A percentile compares a stretch with the other conserved stretches of the same genome.
Conservation (phyloP, 2,888 invertebrate genomes). For the Apamea crenata region DNA sequence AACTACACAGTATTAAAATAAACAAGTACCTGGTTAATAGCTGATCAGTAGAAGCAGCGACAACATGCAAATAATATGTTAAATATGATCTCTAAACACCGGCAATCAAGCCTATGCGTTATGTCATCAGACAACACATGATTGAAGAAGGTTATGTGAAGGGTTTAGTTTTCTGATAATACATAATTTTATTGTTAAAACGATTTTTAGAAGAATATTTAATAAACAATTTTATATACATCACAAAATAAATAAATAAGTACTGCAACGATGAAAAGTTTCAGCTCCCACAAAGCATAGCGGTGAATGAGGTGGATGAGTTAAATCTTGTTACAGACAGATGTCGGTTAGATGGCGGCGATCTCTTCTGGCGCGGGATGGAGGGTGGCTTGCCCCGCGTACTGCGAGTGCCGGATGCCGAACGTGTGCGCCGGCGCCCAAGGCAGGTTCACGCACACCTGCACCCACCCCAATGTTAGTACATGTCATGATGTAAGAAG, state of each 20-base stretch:
- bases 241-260: conserved; percentile 57
- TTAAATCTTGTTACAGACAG: conserved; percentile 75
- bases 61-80: conserved; percentile 59
- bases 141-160: conserved; percentile 13
- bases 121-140: not conserved
- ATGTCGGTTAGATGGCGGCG: conserved; percentile 75
- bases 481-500: conserved; percentile 37
- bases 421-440: conserved; percentile 94
- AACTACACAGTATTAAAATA: conserved; percentile 13
- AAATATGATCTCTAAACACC: conserved; percentile 27
- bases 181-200: conserved; percentile 57
- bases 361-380: conserved; percentile 85
- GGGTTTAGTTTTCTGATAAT: conserved; percentile 26
- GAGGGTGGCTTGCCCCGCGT: conserved; percentile 89
- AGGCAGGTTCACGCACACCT: conserved; percentile 90
- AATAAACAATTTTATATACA: conserved; percentile 64
- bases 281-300: conserved; percentile 60
- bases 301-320: conserved; percentile 63
- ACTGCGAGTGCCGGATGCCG: conserved; percentile 94
- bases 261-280: conserved; percentile 56
- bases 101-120: not conserved
- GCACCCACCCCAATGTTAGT: conserved; percentile 77
- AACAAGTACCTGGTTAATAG: conserved; percentile 59
- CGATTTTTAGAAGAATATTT: conserved; percentile 62
- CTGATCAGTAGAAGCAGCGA: conserved; percentile 47